Base-by-base conservation (phyloP, 2,113 vertebrate genomes). In the Bettongia penicillata region DNA sequence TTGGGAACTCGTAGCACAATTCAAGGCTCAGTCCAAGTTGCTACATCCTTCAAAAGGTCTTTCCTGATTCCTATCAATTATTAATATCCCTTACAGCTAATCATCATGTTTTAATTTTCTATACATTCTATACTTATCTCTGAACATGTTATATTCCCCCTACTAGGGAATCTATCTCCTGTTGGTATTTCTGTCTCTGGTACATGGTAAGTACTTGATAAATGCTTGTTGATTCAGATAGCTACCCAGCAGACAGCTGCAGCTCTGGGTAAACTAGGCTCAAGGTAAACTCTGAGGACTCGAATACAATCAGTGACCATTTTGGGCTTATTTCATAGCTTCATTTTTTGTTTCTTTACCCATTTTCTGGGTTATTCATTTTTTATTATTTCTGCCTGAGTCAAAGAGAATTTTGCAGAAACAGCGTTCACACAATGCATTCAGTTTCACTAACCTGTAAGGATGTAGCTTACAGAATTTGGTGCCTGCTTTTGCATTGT, bases 291-390 rank as follows among this genome's bases (percentile, higher is more conserved):
- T 91, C 25, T 89, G 31, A 90, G 50, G 57, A 61, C 11, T 48
- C 89, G 96, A 92, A 92, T 37, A 84, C 16, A n/a, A 91, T 37
- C 94, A 43, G 8, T 93, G 52, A 90, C 50, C 61, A 77, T 77
- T 93, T 94, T 19, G 19, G 50, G 48, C 57, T 95, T 90, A 48
- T 61, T 53, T 93, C n/a, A 7, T 89, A 19, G 93, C 51, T 90
- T 52, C 50, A 31, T 26, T 93, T 77, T 68, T 93, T 50, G 8
- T 53, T 95, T 48, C 47, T n/a, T 77, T 37, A 19, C 51, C 53
- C 55, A 23, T 50, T 26, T 52, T 90, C 28, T 77, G 61, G 25
- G 19, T 25, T 94, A 14, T 28, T 95, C 61, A 96, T 48, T 91
- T 89, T 90, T 51, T 6, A 37, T 53, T 90, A 8, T 7, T 94